Conservation (phyloP, 2,888 invertebrate species). For the Gasteruption jaculator region DNA sequence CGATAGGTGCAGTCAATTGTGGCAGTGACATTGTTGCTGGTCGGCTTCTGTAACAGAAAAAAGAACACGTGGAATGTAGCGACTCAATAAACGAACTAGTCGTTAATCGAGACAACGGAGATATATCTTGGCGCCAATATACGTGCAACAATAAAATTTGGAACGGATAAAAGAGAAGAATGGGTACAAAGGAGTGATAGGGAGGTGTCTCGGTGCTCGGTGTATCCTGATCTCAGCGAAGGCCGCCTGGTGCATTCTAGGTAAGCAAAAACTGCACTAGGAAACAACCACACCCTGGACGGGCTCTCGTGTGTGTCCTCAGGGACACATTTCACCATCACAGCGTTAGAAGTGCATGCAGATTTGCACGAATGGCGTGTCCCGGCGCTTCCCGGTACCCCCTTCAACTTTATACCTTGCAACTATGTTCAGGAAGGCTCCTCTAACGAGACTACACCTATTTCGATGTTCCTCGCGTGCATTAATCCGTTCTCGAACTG, state of each 20-base stretch:
- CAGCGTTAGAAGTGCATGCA: conserved; percentile 9
- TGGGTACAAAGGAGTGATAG: conserved; percentile 7
- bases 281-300: conserved; percentile 49
- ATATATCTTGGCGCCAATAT: too few relatives aligned
- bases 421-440: too few relatives aligned
- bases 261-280: conserved; percentile 45
- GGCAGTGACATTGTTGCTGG: conserved; percentile 31
- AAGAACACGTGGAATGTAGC: conserved; percentile 8
- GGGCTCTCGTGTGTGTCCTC: conserved; percentile 38
- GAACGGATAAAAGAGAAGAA: conserved; percentile 3
- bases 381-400: not conserved
- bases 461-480: conserved; percentile 21
- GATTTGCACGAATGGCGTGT: not conserved
- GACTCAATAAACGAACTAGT: too few relatives aligned
- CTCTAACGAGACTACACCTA: too few relatives aligned
- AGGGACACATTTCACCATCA: conserved; percentile 37
- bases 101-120: too few relatives aligned
- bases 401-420: conserved; percentile 4
- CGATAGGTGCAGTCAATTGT: too few relatives aligned
- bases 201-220: not conserved
- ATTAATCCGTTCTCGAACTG: conserved; percentile 20
- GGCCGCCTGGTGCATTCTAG: conserved; percentile 48
- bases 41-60: conserved; percentile 21
- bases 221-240: conserved; percentile 47
- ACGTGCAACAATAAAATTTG: too few relatives aligned